These are phyloP conservation scores for Centroberyx gerrardi DNA, from an alignment of 2,797 vertebrate species.

Conservation along the genomic window DNA sequence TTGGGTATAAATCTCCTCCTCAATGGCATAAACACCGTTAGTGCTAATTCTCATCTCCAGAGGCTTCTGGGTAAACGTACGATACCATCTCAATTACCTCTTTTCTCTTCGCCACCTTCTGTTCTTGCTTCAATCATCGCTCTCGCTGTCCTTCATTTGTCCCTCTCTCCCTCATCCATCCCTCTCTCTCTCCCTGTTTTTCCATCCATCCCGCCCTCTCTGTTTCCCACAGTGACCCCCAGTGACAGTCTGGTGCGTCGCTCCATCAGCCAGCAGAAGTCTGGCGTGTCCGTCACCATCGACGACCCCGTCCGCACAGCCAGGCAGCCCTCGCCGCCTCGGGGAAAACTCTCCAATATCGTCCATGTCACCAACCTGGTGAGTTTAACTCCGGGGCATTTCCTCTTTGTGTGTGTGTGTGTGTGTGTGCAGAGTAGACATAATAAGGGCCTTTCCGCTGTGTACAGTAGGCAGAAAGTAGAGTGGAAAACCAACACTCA, in stretches of 20 bases:
- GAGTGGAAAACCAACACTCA: too few species aligned
- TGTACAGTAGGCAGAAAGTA: too few species aligned
- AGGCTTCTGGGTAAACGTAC: too few species aligned
- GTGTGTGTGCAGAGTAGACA: too few species aligned
- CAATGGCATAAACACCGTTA: too few species aligned
- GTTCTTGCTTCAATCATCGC: too few species aligned
- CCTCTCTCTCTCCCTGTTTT: neutral
- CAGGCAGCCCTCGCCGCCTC: slow-evolving; percentile 90
- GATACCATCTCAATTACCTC: neutral
- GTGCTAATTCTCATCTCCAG: too few species aligned
- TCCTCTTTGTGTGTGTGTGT: neutral
- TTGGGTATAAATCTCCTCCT: too few species aligned
- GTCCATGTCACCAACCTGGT: slow-evolving; percentile 95
- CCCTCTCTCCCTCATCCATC: neutral
- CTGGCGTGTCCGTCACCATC: slow-evolving; percentile 92
- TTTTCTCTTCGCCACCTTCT: too few species aligned
- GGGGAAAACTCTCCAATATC: slow-evolving; percentile 89
- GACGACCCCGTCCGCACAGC: slow-evolving; percentile 91
- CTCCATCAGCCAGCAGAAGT: slow-evolving; percentile 94
- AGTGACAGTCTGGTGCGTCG: slow-evolving; percentile 91
- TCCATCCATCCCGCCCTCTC: neutral
- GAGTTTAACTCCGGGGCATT: slow-evolving; percentile 47
- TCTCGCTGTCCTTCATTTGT: too few species aligned
- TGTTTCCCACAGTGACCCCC: slow-evolving; percentile 83
- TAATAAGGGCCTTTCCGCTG: too few species aligned